These are phyloP conservation scores for Agrotis clavis DNA, from an alignment of 2,888 invertebrate genomes.

Conservation along the genomic window DNA sequence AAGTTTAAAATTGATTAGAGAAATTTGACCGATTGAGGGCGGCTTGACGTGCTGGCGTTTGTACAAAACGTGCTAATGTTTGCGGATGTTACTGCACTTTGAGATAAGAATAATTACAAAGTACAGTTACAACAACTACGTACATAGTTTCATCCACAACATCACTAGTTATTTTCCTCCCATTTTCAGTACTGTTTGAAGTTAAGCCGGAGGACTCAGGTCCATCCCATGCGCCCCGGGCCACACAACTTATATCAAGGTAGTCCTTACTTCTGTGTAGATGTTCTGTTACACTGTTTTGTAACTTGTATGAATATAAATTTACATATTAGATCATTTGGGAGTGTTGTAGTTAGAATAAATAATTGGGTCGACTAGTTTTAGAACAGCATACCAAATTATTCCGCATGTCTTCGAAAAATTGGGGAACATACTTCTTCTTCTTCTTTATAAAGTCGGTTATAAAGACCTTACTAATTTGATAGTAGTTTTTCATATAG, in stretches of 20 bases:
- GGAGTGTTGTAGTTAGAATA: neutral
- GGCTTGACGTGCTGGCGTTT: no score
- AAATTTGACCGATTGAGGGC: no score
- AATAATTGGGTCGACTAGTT: neutral
- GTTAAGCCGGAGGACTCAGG: slow-evolving; percentile 30
- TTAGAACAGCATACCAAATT: no score
- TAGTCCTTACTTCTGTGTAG: slow-evolving; percentile 2
- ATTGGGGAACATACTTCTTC: no score
- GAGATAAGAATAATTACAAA: slow-evolving; percentile 8
- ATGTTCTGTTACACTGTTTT: slow-evolving; percentile 24
- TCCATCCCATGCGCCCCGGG: slow-evolving; percentile 47
- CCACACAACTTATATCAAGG: slow-evolving; percentile 40
- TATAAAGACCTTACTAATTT: no score
- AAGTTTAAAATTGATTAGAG: no score
- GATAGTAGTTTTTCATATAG: no score
- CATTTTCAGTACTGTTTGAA: slow-evolving; percentile 27
- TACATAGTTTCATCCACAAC: slow-evolving; percentile 16
- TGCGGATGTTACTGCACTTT: no score
- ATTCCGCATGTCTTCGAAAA: no score
- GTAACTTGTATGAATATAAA: slow-evolving; percentile 28
- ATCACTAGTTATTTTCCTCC: slow-evolving; percentile 29
- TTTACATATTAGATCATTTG: slow-evolving; percentile 1
- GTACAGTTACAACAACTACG: slow-evolving; percentile 5
- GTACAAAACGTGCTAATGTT: no score
- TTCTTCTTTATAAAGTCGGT: no score